Evolutionary conservation across 2,113 vertebrate species (phyloP), one percentile per base, ranked within the genome.

Genomic region (Lepus timidus): DNA sequence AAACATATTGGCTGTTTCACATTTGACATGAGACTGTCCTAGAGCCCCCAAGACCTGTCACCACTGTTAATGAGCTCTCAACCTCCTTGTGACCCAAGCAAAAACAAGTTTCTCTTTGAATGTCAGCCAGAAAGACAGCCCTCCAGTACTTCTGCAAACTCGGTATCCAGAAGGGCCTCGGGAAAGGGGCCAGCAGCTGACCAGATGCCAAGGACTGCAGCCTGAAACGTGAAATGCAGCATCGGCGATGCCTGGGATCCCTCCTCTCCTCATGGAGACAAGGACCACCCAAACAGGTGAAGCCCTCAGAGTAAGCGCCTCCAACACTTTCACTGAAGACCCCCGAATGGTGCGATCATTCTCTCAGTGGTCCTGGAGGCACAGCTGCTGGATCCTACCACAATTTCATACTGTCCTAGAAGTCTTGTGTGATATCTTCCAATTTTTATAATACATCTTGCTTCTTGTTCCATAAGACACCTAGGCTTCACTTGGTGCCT

Each of bases 1-100:
- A 97, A 97, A 96, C 93, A 98, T 91, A 97, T 94, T 96, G 87
- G 94, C 85, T 97, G 92, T 89, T 96, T 96, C 96, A 68, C 92
- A 94, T 95, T 97, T 97, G 97, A 83, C 91, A 94, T 13, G 19
- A 92, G 85, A 74, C 90, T 95, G 73, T 95, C 97, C 97, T 96
- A 96, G 58, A 92, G 92, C 75, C 91, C 76, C 93, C 96, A 64
- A 76, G 78, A 33, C 97, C 97, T 98, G 93, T 97, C 97, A 96
- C 97, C 94, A 8, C 76, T 90, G 88, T 91, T 97, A 98, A 98
- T 97, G 96, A 97, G 61, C 68, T 96, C 97, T 96, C 0, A 67
- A 97, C 88, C 96, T 93, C 78, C 92, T 85, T 31, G 6, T 93
- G 95, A 96, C 73, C 87, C 55, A 82, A 83, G 25, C 6, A 36